Evolutionary conservation across 2,113 vertebrate species (phyloP), one percentile per base, ranked within the genome.

Genomic region (Pygoscelis antarcticus): DNA sequence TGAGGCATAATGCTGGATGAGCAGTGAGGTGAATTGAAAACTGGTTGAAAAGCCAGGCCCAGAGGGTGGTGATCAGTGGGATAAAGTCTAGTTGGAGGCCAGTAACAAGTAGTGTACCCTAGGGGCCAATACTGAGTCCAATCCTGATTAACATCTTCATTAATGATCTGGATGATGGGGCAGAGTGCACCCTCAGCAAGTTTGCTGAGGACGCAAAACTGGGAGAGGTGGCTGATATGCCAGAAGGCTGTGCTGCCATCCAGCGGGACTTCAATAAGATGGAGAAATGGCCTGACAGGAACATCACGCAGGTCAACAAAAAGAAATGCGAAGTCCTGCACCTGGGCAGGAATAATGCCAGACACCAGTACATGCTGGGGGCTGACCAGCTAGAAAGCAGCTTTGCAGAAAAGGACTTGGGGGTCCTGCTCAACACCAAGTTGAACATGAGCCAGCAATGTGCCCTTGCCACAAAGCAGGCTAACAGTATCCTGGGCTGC

Each of bases 201-300:
- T 46, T 44, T 55, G n/a, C 22, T 25, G 27, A 17, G 30, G 60
- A 27, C 54, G 44, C 15, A 38, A 16, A 29, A 38, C 30, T 32
- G 34, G 34, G 29, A 76, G 22, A 47, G 19, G 2, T 8, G 42
- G 34, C 13, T 58, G 47, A 36, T 27, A 1, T 7, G 13, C 14
- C 44, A 74, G 30, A 34, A 52, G 19, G 26, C 44, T 1, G 0
- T n/a, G n/a, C 18, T 66, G 62, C 46, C 19, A 20, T 44, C 25
- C 25, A 60, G n/a, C 10, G 8, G 54, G 27, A 49, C 14, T 25
- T 76, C 0, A 0, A 25, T 8, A 36, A 83, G 2, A 19, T 57
- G 46, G 17, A 75, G 61, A 42, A 70, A 51, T 17, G 11, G 16
- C 46, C 44, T 19, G 29, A 26, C 7, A 64, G n/a, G 77, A 71